Percentiles rank a stretch among this genome's conserved stretches.
Conservation (phyloP, 2,888 invertebrate genomes). For the Zeuzera pyrina region DNA sequence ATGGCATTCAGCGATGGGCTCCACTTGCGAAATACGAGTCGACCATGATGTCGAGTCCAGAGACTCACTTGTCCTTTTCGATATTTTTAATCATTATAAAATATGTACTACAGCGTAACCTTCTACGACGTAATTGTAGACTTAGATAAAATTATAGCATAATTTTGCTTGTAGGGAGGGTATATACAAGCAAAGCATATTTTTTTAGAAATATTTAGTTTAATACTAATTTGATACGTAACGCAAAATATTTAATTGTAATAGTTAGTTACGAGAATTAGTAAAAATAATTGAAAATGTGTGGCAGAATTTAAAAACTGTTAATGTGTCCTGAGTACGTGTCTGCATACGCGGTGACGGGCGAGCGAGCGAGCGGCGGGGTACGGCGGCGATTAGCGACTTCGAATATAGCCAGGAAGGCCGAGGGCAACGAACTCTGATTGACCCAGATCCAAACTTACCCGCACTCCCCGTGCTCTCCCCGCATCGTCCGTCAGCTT, state of each 20-base stretch:
- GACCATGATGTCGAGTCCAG: slow-evolving; percentile 50
- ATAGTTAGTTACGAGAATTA: slow-evolving; percentile 2
- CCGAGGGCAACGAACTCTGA: slow-evolving; percentile 72
- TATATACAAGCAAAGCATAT: too few relatives aligned
- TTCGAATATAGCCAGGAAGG: slow-evolving; percentile 71
- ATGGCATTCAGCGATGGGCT: slow-evolving; percentile 71
- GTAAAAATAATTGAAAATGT: too few relatives aligned
- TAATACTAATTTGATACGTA: too few relatives aligned
- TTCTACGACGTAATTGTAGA: too few relatives aligned
- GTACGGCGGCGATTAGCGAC: slow-evolving; percentile 55
- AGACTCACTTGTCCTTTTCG: slow-evolving; percentile 31
- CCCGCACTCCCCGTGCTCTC: slow-evolving; percentile 23
- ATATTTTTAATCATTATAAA: slow-evolving; percentile 1
- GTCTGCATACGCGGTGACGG: slow-evolving; percentile 21
- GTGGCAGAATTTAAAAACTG: slow-evolving; percentile 9
- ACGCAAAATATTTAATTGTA: slow-evolving; percentile 1
- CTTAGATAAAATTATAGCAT: too few relatives aligned
- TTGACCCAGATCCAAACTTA: slow-evolving; percentile 60
- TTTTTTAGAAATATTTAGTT: too few relatives aligned
- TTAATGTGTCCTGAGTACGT: slow-evolving; percentile 25
- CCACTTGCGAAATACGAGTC: slow-evolving; percentile 65
- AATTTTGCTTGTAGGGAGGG: too few relatives aligned
- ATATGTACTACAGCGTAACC: too few relatives aligned
- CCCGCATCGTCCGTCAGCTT: slow-evolving; percentile 14
- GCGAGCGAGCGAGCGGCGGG: slow-evolving; percentile 20